phyloP scores from a whole-genome alignment of 2,888 invertebrate genomes.

The Craniophora ligustri region DNA sequence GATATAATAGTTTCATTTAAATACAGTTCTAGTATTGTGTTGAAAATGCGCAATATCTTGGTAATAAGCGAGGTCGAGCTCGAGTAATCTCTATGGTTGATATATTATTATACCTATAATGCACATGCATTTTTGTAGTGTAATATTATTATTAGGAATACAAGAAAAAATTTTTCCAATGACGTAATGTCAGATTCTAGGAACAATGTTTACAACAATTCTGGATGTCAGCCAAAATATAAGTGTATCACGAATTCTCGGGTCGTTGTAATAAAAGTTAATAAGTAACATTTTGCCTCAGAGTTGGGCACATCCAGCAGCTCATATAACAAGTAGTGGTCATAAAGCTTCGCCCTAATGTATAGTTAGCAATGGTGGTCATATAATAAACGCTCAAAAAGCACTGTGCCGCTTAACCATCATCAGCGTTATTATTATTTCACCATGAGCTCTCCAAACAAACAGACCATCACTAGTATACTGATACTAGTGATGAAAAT shows the following conservation, averaged over 20 bases:
- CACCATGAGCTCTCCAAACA: no score
- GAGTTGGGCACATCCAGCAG: no score
- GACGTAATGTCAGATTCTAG: constrained; percentile 46
- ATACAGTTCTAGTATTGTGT: background rate
- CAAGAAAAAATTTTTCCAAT: constrained; percentile 21
- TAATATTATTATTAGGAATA: background rate
- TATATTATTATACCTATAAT: background rate
- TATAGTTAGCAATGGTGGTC: no score
- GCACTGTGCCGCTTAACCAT: no score
- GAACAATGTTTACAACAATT: constrained; percentile 60
- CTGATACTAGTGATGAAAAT: no score
- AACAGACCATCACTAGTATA: no score
- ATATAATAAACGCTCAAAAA: no score
- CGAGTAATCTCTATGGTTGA: background rate
- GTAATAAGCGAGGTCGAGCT: constrained; percentile 2
- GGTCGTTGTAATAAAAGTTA: constrained; percentile 21
- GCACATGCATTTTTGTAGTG: constrained; percentile 11
- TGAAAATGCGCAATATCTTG: background rate
- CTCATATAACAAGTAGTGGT: no score
- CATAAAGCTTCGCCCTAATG: no score
- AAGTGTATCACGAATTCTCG: constrained; percentile 23
- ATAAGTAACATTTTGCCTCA: constrained; percentile 1
- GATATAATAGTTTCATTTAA: background rate
- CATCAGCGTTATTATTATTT: no score
- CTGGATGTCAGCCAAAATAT: constrained; percentile 68